Percentiles rank a stretch among this genome's conserved stretches.
Conservation (phyloP, 92 coral and sea anemone genomes). For the Epizoanthus fatuus region DNA sequence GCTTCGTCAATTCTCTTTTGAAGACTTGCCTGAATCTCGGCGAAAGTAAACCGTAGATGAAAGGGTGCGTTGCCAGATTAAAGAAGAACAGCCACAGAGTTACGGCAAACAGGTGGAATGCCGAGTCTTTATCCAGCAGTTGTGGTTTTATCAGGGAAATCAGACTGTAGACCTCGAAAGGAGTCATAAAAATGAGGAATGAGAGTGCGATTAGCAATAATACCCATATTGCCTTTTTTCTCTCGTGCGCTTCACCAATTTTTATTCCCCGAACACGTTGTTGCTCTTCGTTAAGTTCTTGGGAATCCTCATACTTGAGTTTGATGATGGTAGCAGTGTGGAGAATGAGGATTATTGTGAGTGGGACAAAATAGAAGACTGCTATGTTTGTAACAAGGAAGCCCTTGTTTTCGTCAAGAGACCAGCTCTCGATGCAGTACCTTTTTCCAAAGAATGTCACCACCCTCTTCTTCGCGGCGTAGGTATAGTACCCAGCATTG, state of each 20-base stretch:
- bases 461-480: too few relatives aligned
- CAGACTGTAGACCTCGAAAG: conserved; percentile 1
- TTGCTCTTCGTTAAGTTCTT: neutral
- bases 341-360: neutral
- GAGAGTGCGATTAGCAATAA: neutral
- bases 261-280: neutral
- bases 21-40: neutral
- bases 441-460: too few relatives aligned
- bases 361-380: conserved; percentile 11
- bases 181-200: neutral
- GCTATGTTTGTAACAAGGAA: conserved; percentile 11
- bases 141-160: neutral
- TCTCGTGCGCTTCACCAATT: neutral
- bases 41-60: neutral
- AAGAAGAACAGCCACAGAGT: neutral
- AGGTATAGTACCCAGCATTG: neutral
- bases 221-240: neutral
- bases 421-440: conserved; percentile 17
- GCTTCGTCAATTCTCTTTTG: neutral
- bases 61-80: neutral
- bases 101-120: conserved; percentile 4
- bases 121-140: neutral
- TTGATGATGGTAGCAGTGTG: conserved; percentile 24
- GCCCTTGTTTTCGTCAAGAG: neutral
- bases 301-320: neutral